Conservation (phyloP, 2,113 vertebrate species). For the Alces alces region DNA sequence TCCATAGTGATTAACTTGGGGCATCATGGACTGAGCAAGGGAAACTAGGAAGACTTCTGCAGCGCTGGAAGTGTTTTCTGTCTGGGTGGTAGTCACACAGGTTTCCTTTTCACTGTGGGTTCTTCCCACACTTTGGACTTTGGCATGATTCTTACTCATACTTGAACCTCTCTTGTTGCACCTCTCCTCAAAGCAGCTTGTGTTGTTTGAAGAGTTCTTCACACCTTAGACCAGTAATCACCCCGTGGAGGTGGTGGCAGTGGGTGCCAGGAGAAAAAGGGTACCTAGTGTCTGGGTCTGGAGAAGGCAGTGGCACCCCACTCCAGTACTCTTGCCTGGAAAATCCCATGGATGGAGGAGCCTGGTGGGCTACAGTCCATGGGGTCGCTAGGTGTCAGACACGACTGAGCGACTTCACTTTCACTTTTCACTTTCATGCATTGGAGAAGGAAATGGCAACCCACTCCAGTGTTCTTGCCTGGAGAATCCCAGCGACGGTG, state of each 20-base stretch:
- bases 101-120: slow-evolving; percentile 62
- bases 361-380: too few relatives aligned
- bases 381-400: too few relatives aligned
- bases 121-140: slow-evolving; percentile 60
- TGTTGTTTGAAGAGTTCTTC: neutral
- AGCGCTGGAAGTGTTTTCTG: neutral
- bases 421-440: too few relatives aligned
- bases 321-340: too few relatives aligned
- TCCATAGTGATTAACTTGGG: neutral
- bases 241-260: neutral
- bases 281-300: neutral
- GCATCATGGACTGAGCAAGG: neutral
- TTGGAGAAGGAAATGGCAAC: too few relatives aligned
- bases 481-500: too few relatives aligned
- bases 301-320: too few relatives aligned
- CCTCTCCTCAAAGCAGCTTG: neutral
- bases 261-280: neutral
- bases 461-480: too few relatives aligned
- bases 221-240: neutral
- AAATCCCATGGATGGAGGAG: too few relatives aligned
- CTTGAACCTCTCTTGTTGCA: slow-evolving; percentile 48
- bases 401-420: too few relatives aligned
- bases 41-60: neutral
- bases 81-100: neutral
- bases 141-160: slow-evolving; percentile 56